Evolutionary conservation across 2,113 vertebrate species (phyloP).

Genomic region (Microcebus tavaratra): DNA sequence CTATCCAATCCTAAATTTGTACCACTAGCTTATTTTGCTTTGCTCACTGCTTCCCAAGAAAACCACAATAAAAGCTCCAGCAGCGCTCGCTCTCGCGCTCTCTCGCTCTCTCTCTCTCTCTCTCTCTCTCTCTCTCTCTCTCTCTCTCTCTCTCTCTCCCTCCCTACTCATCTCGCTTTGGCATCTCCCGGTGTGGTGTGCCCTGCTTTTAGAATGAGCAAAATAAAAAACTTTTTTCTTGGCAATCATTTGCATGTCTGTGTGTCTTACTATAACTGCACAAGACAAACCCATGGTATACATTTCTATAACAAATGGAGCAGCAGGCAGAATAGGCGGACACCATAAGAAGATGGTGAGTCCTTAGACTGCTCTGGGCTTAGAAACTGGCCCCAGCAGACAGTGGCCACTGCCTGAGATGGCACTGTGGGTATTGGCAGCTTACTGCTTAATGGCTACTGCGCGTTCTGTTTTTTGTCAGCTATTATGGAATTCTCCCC

Average conservation of each 20-base stretch:
- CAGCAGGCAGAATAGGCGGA: background rate
- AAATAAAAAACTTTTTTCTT: background rate
- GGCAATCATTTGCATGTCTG: background rate
- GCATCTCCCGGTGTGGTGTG: background rate
- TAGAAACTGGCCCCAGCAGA: background rate
- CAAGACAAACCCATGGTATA: background rate
- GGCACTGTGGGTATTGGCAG: background rate
- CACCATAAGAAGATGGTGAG: background rate
- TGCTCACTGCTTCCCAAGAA: background rate
- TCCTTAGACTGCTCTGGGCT: background rate
- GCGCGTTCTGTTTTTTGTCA: background rate
- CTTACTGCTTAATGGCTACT: background rate
- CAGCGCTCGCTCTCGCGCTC: no score
- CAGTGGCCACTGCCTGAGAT: background rate
- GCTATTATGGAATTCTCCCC: background rate
- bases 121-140: no score
- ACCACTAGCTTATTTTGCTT: background rate
- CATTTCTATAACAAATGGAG: background rate
- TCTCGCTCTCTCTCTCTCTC: no score
- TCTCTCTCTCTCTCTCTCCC: background rate
- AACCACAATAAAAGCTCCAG: background rate
- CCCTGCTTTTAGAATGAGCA: background rate
- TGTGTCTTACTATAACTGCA: background rate
- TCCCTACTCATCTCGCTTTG: background rate
- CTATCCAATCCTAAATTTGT: no score